Percentiles rank a stretch among this genome's conserved stretches.
Conservation (phyloP, 2,797 vertebrate genomes). For the Spheniscus humboldti region DNA sequence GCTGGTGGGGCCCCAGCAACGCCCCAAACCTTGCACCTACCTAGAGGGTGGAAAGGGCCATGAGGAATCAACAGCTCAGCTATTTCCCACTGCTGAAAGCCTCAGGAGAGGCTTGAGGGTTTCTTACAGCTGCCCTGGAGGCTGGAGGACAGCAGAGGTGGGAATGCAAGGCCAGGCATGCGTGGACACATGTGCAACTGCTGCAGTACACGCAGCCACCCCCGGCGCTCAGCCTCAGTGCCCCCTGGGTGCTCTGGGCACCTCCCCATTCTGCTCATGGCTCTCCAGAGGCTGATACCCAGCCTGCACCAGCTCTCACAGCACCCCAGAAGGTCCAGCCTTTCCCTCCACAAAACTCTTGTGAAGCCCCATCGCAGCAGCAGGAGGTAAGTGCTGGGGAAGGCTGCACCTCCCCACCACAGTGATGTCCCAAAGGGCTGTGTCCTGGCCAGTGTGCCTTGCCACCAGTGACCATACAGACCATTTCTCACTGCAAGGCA, state of each 20-base stretch:
- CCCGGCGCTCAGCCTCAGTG: neutral
- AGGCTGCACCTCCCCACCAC: accelerated
- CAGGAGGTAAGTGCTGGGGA: neutral
- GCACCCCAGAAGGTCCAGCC: neutral
- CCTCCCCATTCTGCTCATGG: neutral
- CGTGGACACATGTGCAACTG: accelerated
- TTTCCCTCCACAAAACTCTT: neutral
- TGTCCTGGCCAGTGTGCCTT: neutral
- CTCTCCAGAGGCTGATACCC: neutral
- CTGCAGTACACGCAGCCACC: neutral
- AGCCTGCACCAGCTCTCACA: no score
- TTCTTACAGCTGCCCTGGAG: neutral
- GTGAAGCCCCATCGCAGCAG: neutral
- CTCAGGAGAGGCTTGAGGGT: neutral
- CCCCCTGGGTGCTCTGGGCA: neutral
- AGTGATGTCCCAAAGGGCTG: neutral
- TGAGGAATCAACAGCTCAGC: neutral
- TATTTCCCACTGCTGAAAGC: neutral
- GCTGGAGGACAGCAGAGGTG: neutral
- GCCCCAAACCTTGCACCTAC: neutral
- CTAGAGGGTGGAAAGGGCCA: neutral
- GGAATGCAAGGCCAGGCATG: neutral
- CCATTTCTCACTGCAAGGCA: neutral
- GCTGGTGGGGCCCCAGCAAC: neutral
- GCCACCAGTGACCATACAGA: neutral